Percentiles rank a stretch among this genome's conserved stretches.
These are phyloP conservation scores for Lanistes nyassanus DNA, from an alignment of 1,140 invertebrate species.

Conservation along the genomic window DNA sequence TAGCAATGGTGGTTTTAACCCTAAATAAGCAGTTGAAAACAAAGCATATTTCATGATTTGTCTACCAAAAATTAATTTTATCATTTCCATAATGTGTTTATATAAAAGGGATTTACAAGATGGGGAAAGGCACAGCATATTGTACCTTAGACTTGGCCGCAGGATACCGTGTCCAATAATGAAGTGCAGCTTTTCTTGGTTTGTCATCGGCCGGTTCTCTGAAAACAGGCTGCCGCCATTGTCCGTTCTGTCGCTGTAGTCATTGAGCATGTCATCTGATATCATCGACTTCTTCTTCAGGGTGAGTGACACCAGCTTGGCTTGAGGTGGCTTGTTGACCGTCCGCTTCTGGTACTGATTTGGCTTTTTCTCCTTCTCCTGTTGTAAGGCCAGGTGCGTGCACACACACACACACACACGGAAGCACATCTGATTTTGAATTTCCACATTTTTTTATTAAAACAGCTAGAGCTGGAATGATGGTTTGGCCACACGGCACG, in stretches of 20 bases:
- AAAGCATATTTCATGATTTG: no score
- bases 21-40: no score
- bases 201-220: constrained; percentile 94
- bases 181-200: constrained; percentile 98
- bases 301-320: constrained; percentile 95
- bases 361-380: constrained; percentile 56
- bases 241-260: constrained; percentile 39
- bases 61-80: no score
- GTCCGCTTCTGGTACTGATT: constrained; percentile 40
- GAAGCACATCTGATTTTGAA: no score
- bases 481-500: no score
- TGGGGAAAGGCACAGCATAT: no score
- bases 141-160: constrained; percentile 87
- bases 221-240: constrained; percentile 87
- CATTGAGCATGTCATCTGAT: constrained; percentile 84
- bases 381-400: constrained; percentile 17
- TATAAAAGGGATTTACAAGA: no score
- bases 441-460: no score
- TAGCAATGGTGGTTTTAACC: no score
- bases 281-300: constrained; percentile 97
- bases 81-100: no score
- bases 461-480: no score
- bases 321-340: constrained; percentile 71
- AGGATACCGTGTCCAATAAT: constrained; percentile 99
- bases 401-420: not conserved